Base-by-base conservation (phyloP, 2,888 invertebrate species). In the Alcis repandata region DNA sequence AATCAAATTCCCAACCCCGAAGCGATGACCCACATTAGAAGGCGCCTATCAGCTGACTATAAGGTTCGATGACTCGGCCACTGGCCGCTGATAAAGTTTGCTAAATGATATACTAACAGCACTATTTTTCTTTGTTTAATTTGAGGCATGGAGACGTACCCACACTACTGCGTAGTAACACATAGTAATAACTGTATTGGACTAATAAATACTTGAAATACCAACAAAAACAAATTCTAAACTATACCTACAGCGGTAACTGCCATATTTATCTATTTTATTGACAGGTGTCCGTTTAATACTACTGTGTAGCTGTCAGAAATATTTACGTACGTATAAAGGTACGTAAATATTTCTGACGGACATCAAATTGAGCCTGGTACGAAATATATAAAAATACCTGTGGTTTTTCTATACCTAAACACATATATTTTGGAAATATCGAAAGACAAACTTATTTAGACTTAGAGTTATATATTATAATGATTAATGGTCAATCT, bases 1-100 rank as follows among this genome's bases (percentile, higher is more conserved):
- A 27, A 48, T 8, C 13, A 64, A 32, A 43, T 49, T 59, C 54
- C 59, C 64, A 58, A 67, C 46, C 63, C 48, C 51, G 71, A 76
- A 73, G 70, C 64, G 68, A 68, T 73, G 79, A 83, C 83, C 80
- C 59, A 83, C 67, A 79, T 81, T 71, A 59, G 51, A 69, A 72
- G 72, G 69, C 40, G 51, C 59, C 46, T 88, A 87, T 88, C 90
- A 88, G 87, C 85, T 85, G 87, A 86, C 86, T 89, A 88, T 89
- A 88, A 71, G 84, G 90, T 83, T 88, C 85, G 79, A 70, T 85
- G 90, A 85, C 82, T 68, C 74, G 41, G 65, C 68, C 73, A 60
- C 60, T 13, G 17, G 64, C 76, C 59, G 22, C 20, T 59, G 56
- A 59, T 65, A 63, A 46, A 52, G 52, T 52, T 66, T 40, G 57